phyloP scores from a whole-genome alignment of 2,113 vertebrate species.

The Plestiodon gilberti region DNA sequence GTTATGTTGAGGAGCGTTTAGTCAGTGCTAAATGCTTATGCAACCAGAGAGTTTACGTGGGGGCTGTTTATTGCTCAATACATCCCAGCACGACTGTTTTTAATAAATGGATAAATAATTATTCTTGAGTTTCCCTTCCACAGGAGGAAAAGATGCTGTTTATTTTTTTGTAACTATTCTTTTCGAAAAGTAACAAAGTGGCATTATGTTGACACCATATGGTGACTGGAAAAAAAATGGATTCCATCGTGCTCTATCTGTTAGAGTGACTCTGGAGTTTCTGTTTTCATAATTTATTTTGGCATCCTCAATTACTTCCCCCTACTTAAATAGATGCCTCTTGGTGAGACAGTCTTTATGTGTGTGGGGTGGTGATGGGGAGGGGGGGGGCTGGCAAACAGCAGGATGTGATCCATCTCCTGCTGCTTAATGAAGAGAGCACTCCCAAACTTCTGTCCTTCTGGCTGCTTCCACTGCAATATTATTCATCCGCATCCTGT shows the following conservation, averaged over 20 bases:
- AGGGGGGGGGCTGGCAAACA: slow-evolving; percentile 79
- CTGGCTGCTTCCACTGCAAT: slow-evolving; percentile 79
- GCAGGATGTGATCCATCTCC: slow-evolving; percentile 78
- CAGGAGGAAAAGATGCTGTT: slow-evolving; percentile 71
- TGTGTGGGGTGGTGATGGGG: slow-evolving; percentile 56
- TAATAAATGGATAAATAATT: slow-evolving; percentile 50
- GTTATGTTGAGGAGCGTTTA: not conserved
- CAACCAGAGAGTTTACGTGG: not conserved
- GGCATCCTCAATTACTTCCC: slow-evolving; percentile 74
- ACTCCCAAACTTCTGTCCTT: slow-evolving; percentile 81
- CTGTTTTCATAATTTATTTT: slow-evolving; percentile 81
- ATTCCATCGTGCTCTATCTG: slow-evolving; percentile 76
- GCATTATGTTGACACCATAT: slow-evolving; percentile 82
- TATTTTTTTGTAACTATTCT: slow-evolving; percentile 76
- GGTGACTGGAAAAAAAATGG: slow-evolving; percentile 74
- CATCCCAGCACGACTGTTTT: not conserved
- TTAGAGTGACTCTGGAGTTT: slow-evolving; percentile 77
- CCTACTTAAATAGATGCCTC: slow-evolving; percentile 80
- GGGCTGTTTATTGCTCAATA: not conserved
- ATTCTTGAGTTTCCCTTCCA: slow-evolving; percentile 59
- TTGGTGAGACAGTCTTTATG: slow-evolving; percentile 71
- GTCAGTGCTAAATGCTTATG: not conserved
- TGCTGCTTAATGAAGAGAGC: slow-evolving; percentile 76
- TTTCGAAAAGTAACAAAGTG: slow-evolving; percentile 78
- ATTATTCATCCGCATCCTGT: slow-evolving; percentile 77